A percentile compares a stretch with the other conserved stretches of the same genome.
phyloP scores from a whole-genome alignment of 2,113 vertebrate genomes.

The Propithecus coquereli region DNA sequence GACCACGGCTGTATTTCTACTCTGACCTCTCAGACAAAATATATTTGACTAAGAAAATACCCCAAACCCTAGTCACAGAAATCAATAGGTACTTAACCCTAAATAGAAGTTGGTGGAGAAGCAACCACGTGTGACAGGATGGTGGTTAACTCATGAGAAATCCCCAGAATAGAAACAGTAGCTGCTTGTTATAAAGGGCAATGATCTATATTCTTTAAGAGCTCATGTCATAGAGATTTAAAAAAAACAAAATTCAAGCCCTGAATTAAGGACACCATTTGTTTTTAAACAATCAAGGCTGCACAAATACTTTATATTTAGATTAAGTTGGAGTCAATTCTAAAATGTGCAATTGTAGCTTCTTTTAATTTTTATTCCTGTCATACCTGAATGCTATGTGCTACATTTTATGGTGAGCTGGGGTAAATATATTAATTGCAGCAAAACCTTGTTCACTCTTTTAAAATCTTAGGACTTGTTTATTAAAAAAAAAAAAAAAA shows the following conservation, averaged over 20 bases:
- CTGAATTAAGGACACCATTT: background rate
- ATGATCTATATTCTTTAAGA: background rate
- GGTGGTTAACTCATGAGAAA: background rate
- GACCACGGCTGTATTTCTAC: constrained; percentile 50
- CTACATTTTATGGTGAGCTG: background rate
- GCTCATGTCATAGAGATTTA: background rate
- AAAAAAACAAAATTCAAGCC: background rate
- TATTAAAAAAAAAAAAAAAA: background rate
- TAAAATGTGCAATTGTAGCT: background rate
- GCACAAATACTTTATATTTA: background rate
- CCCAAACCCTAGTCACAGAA: background rate
- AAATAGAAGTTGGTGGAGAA: background rate
- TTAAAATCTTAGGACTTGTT: background rate
- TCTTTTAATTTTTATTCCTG: background rate
- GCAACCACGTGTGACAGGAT: fast-evolving
- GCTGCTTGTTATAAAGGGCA: background rate
- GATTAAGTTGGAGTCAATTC: background rate
- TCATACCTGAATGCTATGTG: background rate
- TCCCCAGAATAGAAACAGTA: background rate
- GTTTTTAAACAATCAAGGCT: background rate
- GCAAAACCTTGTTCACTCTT: background rate
- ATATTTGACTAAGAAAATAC: constrained; percentile 38
- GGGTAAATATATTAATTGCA: background rate
- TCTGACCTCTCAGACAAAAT: constrained; percentile 74
- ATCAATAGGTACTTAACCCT: background rate